Base-by-base conservation (phyloP, 2,113 vertebrate species). In the Hepsetus odoe region DNA sequence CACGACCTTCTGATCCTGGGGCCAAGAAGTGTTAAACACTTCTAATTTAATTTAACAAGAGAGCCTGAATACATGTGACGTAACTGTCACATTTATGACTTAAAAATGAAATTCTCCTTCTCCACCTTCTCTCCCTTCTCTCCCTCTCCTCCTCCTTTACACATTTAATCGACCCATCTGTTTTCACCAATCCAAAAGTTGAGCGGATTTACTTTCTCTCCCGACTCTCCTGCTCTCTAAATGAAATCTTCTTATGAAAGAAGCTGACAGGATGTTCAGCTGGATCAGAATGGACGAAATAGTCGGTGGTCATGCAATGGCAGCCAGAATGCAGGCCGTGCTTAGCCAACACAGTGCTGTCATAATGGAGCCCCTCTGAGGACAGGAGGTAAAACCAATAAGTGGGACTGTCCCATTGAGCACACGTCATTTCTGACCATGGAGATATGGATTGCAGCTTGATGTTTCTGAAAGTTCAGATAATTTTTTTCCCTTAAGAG, bases 171-270 rank as follows among this genome's bases (percentile, higher is more conserved):
- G 16, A 56, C 46, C 40, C 38, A 61, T 80, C 61, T 82, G 77
- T 82, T 86, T 86, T 78, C 73, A 70, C 70, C 16, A 78, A 76
- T 74, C 80, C 85, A 78, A 74, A 78, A 84, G 86, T 85, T 84
- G 76, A 82, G 77, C 81, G 86, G 85, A 89, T 89, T 87, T 87
- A 83, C 83, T 82, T 87, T 80, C 22, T 30, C 51, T 61, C 67
- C 38, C 78, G 9, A 38, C 35, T 65, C 32, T 73, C 82, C 80
- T n/a, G n/a, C n/a, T 80, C 44, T 3, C 77, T 85, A 82, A 86
- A 26, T 84, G 77, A 82, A 88, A 87, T 88, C 80, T 87, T 88
- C 85, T 87, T 82, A 83, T 61, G 55, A 68, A 62, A 38, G 56
- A n/a, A 12, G 38, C 70, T 2, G 20, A 55, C 61, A 82, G 72